Percentiles rank a stretch among this genome's conserved stretches.
Evolutionary conservation across 1,140 invertebrate genomes (phyloP).

Genomic region (Galleria mellonella): DNA sequence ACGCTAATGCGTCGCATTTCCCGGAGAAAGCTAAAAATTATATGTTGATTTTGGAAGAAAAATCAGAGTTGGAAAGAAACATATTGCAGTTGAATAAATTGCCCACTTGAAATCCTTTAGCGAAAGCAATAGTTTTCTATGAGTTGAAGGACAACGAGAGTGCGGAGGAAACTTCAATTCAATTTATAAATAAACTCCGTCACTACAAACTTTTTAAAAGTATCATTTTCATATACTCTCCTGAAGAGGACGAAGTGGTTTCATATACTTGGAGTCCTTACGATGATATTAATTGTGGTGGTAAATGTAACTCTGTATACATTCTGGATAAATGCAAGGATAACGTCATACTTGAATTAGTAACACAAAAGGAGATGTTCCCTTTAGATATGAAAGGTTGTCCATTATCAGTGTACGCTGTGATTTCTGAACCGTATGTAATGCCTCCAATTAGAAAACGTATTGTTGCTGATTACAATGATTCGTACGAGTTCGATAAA

Average conservation of each 20-base stretch:
- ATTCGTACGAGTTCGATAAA: slow-evolving; percentile 58
- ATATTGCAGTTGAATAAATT: slow-evolving; percentile 61
- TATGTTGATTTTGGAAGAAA: slow-evolving; percentile 68
- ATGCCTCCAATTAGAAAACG: slow-evolving; percentile 52
- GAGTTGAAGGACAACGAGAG: slow-evolving; percentile 36
- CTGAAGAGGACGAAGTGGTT: slow-evolving; percentile 38
- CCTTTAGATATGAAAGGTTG: slow-evolving; percentile 60
- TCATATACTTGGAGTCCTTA: slow-evolving; percentile 68
- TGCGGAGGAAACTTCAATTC: slow-evolving; percentile 37
- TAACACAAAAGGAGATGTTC: slow-evolving; percentile 46
- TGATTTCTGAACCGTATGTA: slow-evolving; percentile 67
- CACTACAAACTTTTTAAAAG: slow-evolving; percentile 55
- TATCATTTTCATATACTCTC: slow-evolving; percentile 58
- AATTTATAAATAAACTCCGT: slow-evolving; percentile 58
- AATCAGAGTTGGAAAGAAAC: slow-evolving; percentile 54
- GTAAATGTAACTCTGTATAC: slow-evolving; percentile 54
- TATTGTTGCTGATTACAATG: slow-evolving; percentile 35
- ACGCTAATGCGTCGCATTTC: slow-evolving; percentile 70
- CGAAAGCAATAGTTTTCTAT: slow-evolving; percentile 66
- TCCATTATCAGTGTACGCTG: slow-evolving; percentile 58
- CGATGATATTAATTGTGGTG: slow-evolving; percentile 59
- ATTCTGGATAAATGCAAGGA: slow-evolving; percentile 62
- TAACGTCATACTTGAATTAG: slow-evolving; percentile 40
- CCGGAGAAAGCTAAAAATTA: slow-evolving; percentile 74
- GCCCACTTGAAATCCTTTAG: slow-evolving; percentile 71